These are phyloP conservation scores for Pemphigus obesinymphae DNA, from an alignment of 1,140 invertebrate genomes.

Conservation along the genomic window DNA sequence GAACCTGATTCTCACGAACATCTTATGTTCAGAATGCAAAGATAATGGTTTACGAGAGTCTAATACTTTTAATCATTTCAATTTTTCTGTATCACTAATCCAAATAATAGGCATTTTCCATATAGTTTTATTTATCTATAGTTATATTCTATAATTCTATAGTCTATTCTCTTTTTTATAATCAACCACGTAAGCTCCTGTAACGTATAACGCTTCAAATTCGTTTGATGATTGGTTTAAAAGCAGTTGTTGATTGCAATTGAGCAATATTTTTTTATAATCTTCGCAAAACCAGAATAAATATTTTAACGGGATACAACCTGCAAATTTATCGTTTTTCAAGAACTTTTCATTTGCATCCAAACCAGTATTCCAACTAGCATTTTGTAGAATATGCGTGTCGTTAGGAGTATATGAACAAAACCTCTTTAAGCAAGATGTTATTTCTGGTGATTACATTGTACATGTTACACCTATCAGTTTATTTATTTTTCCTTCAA, in stretches of 20 bases:
- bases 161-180: conserved; percentile 44
- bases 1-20: not conserved
- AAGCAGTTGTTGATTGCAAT: too few relatives aligned
- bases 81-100: conserved; percentile 43
- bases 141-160: too few relatives aligned
- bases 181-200: conserved; percentile 44
- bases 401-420: conserved; percentile 46
- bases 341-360: not conserved
- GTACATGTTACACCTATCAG: not conserved
- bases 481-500: conserved; percentile 4
- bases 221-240: too few relatives aligned
- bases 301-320: too few relatives aligned
- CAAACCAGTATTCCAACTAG: conserved; percentile 46
- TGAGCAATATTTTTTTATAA: too few relatives aligned
- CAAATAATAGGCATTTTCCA: too few relatives aligned
- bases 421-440: conserved; percentile 50
- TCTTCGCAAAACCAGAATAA: too few relatives aligned
- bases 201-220: too few relatives aligned
- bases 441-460: conserved; percentile 50
- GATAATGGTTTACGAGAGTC: conserved; percentile 45
- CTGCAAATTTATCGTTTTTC: too few relatives aligned
- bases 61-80: conserved; percentile 42
- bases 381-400: conserved; percentile 46
- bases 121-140: too few relatives aligned
- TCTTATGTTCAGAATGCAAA: conserved; percentile 51